Base-by-base conservation (phyloP, 1,140 invertebrate genomes). In the Ylistrum balloti region DNA sequence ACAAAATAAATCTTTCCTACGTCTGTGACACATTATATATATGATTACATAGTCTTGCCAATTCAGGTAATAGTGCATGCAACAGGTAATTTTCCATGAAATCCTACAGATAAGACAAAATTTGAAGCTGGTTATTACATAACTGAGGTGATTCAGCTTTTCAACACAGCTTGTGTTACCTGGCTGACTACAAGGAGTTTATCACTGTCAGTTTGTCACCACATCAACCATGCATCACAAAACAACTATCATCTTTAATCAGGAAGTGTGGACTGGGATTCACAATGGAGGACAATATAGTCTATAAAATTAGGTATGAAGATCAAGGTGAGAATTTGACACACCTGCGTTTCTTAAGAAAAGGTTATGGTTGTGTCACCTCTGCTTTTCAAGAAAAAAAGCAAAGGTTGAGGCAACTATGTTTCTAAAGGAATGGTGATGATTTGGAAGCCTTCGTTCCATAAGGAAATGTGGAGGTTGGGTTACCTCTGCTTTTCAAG, bases 51-150 rank as follows among this genome's bases (percentile, higher is more conserved):
- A 74, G 1, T 74, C 22, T 74, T n/a, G 56, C 28, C 28, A 74
- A 17, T 1, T 28, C 22, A 74, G 56, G 56, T 74, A 74, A 74
- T 74, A 28, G 56, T n/a, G 56, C 56, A 74, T 74, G 56, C 56
- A 22, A 7, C 56, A 74, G 56, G 56, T 74, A 74, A 28, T 74
- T 74, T 28, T 74, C 56, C 56, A 74, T 74, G n/a, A 74, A 74
- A 74, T 74, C n/a, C 56, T 28, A 74, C 28, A n/a, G n/a, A 74
- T 74, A n/a, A 74, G 56, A 28, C 28, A 74, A 74, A 74, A 28
- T 28, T 22, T 74, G 1, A 74, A 74, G 28, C n/a, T 74, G 56
- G 56, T 74, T 74, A n/a, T n/a, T n/a, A n/a, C 56, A 74, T 74
- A 74, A 74, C 28, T 1, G 9, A 11, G 22, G 28, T 74, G 56